Evolutionary conservation across 2,888 invertebrate genomes (phyloP), one percentile per base, ranked within the genome.

Genomic region (Ennomos fuscantarius): DNA sequence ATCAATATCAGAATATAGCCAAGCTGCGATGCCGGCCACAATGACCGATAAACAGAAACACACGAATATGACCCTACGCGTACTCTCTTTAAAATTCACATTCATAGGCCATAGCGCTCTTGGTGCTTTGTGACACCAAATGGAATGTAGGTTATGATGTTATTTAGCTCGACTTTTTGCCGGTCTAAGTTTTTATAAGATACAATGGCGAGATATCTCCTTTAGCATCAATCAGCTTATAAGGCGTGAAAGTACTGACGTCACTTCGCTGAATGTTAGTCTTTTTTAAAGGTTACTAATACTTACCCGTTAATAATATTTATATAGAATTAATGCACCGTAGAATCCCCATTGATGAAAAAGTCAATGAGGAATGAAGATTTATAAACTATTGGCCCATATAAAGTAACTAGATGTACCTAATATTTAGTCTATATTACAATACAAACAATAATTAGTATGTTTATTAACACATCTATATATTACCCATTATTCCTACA

Each of bases 81-180:
- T 71, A 79, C 73, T 83, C 78, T 78, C 79, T 81, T 89, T 90
- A 89, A 87, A 88, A 90, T 86, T 87, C 87, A 91, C 84, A 87
- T 86, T 88, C 84, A 81, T 79, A 72, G 78, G 72, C 73, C 70
- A 70, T 77, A 75, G 62, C 69, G 73, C 69, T 73, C 73, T 79
- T 71, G 81, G 78, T 81, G 80, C 79, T 78, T 75, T 74, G 70
- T 79, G 74, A 83, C 79, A 83, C 84, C 82, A 74, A 81, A 76
- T 77, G 86, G 89, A 87, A 92, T 91, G 86, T 91, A 89, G 92
- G 91, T 91, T 90, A 91, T 87, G 85, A 90, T 89, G 89, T 85
- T 91, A 92, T 86, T 88, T 87, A 83, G 89, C 80, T 76, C 79
- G 72, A 79, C 78, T 84, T 91, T 90, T 89, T 88, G 84, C 83